Evolutionary conservation across 2,797 vertebrate genomes (phyloP).

Genomic region (Spea hammondii): DNA sequence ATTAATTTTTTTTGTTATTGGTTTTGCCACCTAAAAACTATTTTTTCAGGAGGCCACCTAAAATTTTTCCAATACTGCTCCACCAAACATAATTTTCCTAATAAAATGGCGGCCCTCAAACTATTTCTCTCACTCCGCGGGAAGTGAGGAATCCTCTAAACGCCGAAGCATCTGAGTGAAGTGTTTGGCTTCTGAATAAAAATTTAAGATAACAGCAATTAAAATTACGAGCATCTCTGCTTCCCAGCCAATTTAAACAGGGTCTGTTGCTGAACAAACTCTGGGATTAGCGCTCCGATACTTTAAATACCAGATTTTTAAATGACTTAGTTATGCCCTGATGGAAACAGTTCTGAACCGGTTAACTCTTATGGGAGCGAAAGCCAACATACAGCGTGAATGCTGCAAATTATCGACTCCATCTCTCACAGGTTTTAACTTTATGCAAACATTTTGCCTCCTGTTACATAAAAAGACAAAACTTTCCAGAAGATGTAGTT

Average conservation of each 20-base stretch:
- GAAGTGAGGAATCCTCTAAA: neutral
- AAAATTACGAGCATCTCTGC: neutral
- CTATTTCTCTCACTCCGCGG: no score
- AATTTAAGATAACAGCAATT: neutral
- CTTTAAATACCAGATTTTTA: constrained; percentile 5
- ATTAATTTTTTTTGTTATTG: no score
- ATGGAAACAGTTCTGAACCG: neutral
- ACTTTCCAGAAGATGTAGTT: neutral
- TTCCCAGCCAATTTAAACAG: neutral
- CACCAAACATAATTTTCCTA: no score
- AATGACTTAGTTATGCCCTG: neutral
- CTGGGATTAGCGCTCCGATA: neutral
- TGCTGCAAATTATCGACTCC: neutral
- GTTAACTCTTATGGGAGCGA: neutral
- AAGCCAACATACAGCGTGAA: neutral
- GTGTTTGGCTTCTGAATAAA: neutral
- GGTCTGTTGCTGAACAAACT: neutral
- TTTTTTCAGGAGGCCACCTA: no score
- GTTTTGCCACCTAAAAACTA: no score
- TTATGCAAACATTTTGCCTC: neutral
- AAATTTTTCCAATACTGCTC: no score
- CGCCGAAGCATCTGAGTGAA: neutral
- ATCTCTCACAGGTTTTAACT: neutral
- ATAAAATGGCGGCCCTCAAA: no score
- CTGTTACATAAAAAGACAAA: neutral